phyloP scores from a whole-genome alignment of 64 coral and sea anemone genomes.

The Anthopleura sola region DNA sequence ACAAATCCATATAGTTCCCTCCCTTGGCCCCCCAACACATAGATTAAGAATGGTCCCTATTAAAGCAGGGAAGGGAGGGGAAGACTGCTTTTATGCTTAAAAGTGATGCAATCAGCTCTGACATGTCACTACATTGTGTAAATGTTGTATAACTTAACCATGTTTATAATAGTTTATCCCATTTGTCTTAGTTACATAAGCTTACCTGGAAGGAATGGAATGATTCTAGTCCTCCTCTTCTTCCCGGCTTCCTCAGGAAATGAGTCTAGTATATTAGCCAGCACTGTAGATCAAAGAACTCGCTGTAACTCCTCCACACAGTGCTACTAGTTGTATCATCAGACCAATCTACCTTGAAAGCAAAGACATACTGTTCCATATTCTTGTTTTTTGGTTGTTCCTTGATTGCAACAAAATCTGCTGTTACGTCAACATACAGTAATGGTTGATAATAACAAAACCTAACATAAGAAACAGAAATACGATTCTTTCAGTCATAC shows the following conservation, averaged over 20 bases:
- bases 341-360: constrained; percentile 57
- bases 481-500: too few relatives aligned
- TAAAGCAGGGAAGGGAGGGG: too few relatives aligned
- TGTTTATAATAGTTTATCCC: too few relatives aligned
- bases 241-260: constrained; percentile 70
- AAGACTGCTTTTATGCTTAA: too few relatives aligned
- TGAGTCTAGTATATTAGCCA: constrained; percentile 47
- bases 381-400: constrained; percentile 40
- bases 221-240: constrained; percentile 66
- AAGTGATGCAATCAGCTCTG: too few relatives aligned
- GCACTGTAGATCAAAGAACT: constrained; percentile 85
- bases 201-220: constrained; percentile 78
- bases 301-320: constrained; percentile 70
- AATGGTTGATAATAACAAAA: too few relatives aligned
- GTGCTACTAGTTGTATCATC: constrained; percentile 30
- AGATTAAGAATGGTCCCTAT: too few relatives aligned
- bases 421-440: not conserved
- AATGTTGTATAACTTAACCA: too few relatives aligned
- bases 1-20: too few relatives aligned
- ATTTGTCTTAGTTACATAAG: not conserved
- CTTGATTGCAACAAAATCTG: not conserved
- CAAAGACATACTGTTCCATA: constrained; percentile 64
- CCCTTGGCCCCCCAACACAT: too few relatives aligned
- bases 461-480: too few relatives aligned
- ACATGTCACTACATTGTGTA: too few relatives aligned